Conservation (phyloP, 23 tunicate genomes). For the Halocynthia roretzi region DNA sequence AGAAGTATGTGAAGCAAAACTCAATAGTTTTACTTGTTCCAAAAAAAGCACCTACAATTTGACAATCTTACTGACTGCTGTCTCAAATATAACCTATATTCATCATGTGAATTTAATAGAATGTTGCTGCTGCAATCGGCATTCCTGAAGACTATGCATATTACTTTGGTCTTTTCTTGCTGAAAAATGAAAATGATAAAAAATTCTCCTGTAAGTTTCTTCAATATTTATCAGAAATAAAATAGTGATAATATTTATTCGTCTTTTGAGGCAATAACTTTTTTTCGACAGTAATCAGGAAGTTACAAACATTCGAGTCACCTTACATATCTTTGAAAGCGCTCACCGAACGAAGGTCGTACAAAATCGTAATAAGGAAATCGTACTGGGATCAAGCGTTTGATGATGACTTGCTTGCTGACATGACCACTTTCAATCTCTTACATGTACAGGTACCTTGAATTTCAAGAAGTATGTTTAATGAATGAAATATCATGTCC, state of each 20-base stretch:
- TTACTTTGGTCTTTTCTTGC: conserved; percentile 70
- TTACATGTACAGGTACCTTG: conserved; percentile 52
- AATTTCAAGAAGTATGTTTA: too few relatives aligned
- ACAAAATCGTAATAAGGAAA: conserved; percentile 60
- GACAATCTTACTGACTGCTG: too few relatives aligned
- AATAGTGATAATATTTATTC: neutral
- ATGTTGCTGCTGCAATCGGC: conserved; percentile 37
- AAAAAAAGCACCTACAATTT: too few relatives aligned
- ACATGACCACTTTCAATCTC: conserved; percentile 60
- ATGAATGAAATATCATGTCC: too few relatives aligned
- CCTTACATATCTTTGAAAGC: conserved; percentile 78
- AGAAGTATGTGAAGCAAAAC: too few relatives aligned
- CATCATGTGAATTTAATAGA: conserved; percentile 10
- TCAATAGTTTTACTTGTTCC: too few relatives aligned
- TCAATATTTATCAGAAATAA: neutral
- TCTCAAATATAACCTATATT: neutral
- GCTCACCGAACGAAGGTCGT: conserved; percentile 28
- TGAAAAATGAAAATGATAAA: conserved; percentile 28
- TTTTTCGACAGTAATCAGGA: conserved; percentile 29
- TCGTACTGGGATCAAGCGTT: conserved; percentile 76
- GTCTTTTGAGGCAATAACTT: neutral
- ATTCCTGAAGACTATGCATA: conserved; percentile 54
- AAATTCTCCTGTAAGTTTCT: conserved; percentile 16
- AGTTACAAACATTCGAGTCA: conserved; percentile 83
- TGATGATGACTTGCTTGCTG: conserved; percentile 34